Evolutionary conservation across 2,888 invertebrate species (phyloP), one percentile per base, ranked within the genome.

Genomic region (Phrixothrix hirtus): DNA sequence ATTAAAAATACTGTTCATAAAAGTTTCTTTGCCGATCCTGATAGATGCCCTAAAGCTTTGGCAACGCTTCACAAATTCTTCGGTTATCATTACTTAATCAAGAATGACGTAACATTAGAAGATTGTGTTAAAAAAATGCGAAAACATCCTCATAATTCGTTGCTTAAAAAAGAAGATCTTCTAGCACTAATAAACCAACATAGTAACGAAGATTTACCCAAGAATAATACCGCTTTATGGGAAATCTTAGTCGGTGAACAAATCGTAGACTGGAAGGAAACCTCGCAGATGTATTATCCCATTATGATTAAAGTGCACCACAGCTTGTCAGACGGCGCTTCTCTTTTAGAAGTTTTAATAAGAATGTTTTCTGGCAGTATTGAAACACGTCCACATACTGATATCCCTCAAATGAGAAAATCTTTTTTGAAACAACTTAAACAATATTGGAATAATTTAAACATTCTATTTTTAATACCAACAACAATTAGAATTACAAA

Each of bases 261-360:
- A 36, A 57, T 60, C 1, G 2, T 50, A 2, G 50, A 66, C 9
- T 30, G 57, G 38, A 43, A 51, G 57, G 53, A 71, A 46, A 42
- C 44, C 36, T 64, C 60, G 36, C 17, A 32, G 5, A 38, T 9
- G 7, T 30, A 7, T 14, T 36, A 49, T 21, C 79, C 79, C 1
- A 68, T 82, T 17, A 64, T 82, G 47, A 78, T 81, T 56, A 75
- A 81, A 49, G 73, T 82, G 35, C 81, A 83, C 64, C 82, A 82
- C 66, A 74, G 79, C 3, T 64, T 82, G 1, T 81, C 80, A 1
- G 81, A 82, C 60, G 81, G 82, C 1, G 75, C 78, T 1, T 77
- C 81, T 1, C 64, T 82, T 6, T 66, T 81, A 31, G 74, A 77
- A 47, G 68, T 82, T 50, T 65, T 82, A 7, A 11, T 13, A 3